Percentiles rank a stretch among this genome's conserved stretches.
Evolutionary conservation across 1,140 invertebrate genomes (phyloP).

Genomic region (Limonius californicus): DNA sequence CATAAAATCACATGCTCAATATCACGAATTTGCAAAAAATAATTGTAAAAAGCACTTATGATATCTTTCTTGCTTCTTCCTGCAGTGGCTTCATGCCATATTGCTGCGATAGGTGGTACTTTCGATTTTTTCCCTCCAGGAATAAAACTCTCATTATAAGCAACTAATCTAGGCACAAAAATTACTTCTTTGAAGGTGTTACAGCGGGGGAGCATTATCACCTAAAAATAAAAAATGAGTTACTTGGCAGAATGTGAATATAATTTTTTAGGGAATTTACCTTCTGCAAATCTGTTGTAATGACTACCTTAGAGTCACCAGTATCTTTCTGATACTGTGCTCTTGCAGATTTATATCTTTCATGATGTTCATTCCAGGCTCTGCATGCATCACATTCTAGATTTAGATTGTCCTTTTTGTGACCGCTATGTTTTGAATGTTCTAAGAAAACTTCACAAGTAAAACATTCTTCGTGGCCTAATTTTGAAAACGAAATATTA

Average conservation of each 20-base stretch:
- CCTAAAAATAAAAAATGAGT: too few species aligned
- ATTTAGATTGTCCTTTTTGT: neutral
- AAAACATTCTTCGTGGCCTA: constrained; percentile 13
- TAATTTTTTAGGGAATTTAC: constrained; percentile 8
- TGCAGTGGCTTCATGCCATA: constrained; percentile 35
- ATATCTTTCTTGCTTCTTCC: constrained; percentile 34
- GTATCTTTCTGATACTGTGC: neutral
- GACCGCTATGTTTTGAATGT: neutral
- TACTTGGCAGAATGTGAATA: too few species aligned
- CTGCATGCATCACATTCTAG: neutral
- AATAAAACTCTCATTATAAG: constrained; percentile 27
- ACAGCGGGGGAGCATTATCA: constrained; percentile 30
- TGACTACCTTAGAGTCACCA: neutral
- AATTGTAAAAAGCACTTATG: constrained; percentile 33
- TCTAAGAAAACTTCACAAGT: neutral
- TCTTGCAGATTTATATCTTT: neutral
- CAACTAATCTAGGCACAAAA: constrained; percentile 28
- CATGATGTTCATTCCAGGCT: neutral
- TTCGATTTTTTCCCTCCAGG: constrained; percentile 20
- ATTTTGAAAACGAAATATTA: constrained; percentile 11
- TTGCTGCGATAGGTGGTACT: constrained; percentile 22
- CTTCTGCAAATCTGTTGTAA: constrained; percentile 19
- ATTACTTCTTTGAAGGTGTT: constrained; percentile 29
- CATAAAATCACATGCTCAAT: constrained; percentile 23
- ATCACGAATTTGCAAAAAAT: constrained; percentile 32